A percentile compares a stretch with the other conserved stretches of the same genome.
Conservation (phyloP, 2,797 vertebrate genomes). For the Meriones psammophilus region DNA sequence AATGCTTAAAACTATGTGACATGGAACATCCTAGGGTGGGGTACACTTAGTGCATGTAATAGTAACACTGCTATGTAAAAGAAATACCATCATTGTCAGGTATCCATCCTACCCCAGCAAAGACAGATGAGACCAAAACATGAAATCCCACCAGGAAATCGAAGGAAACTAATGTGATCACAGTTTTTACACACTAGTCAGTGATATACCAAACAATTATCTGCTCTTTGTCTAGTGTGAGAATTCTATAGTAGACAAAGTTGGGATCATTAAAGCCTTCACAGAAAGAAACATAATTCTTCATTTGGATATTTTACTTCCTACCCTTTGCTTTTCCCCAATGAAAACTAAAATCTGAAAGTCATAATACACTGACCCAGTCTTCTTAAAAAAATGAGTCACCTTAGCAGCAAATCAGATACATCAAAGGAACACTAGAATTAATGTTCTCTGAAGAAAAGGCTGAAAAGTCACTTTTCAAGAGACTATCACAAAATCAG, state of each 20-base stretch:
- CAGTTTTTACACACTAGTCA: not conserved
- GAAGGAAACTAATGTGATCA: not conserved
- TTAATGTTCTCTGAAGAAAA: slow-evolving; percentile 13
- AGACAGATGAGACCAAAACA: not conserved
- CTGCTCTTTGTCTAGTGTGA: not conserved
- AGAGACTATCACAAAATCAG: not conserved
- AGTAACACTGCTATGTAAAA: not conserved
- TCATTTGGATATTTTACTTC: not conserved
- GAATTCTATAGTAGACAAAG: not conserved
- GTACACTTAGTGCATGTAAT: not conserved
- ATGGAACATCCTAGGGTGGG: not conserved
- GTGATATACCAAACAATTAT: not conserved
- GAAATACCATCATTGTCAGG: not conserved
- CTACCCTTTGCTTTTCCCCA: not conserved
- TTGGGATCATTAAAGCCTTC: not conserved
- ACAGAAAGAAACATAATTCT: slow-evolving; percentile 37
- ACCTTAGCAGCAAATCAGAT: not conserved
- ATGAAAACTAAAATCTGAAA: not conserved
- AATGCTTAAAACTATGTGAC: not conserved
- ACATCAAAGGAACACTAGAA: not conserved
- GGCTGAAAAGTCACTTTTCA: not conserved
- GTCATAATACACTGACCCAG: not conserved
- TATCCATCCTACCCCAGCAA: not conserved
- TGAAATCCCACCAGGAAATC: not conserved
- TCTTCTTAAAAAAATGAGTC: not conserved